Conservation (phyloP, 2,888 invertebrate genomes). For the Prostheceraeus crozeri region DNA sequence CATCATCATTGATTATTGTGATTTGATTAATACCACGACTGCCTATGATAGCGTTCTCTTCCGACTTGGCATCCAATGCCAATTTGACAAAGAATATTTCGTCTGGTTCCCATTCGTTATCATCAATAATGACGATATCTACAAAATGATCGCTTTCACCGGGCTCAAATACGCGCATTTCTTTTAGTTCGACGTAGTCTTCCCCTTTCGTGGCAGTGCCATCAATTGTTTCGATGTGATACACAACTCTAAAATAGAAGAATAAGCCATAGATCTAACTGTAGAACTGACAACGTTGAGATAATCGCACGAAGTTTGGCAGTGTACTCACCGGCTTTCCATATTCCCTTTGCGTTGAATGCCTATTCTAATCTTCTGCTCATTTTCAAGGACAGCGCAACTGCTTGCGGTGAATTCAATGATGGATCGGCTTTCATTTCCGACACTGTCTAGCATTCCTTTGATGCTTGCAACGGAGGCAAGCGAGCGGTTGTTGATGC, state of each 20-base stretch:
- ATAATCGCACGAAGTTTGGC: too few relatives aligned
- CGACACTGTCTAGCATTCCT: too few relatives aligned
- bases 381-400: constrained; percentile 61
- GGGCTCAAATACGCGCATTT: constrained; percentile 59
- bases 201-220: constrained; percentile 61
- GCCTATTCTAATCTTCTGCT: constrained; percentile 57
- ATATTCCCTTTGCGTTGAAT: constrained; percentile 59
- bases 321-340: constrained; percentile 38
- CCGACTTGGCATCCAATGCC: constrained; percentile 45
- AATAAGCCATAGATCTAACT: too few relatives aligned
- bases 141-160: constrained; percentile 59
- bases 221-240: constrained; percentile 62
- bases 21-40: constrained; percentile 61
- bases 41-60: constrained; percentile 58
- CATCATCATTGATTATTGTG: constrained; percentile 62
- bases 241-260: too few relatives aligned
- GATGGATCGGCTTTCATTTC: too few relatives aligned
- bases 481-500: too few relatives aligned
- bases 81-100: constrained; percentile 63
- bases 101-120: constrained; percentile 63
- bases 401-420: constrained; percentile 61
- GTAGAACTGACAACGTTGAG: too few relatives aligned
- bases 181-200: constrained; percentile 61
- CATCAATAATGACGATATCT: constrained; percentile 60
- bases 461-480: too few relatives aligned